Evolutionary conservation across 2,888 invertebrate genomes (phyloP).

Genomic region (Vannuccia rotundouncinata): DNA sequence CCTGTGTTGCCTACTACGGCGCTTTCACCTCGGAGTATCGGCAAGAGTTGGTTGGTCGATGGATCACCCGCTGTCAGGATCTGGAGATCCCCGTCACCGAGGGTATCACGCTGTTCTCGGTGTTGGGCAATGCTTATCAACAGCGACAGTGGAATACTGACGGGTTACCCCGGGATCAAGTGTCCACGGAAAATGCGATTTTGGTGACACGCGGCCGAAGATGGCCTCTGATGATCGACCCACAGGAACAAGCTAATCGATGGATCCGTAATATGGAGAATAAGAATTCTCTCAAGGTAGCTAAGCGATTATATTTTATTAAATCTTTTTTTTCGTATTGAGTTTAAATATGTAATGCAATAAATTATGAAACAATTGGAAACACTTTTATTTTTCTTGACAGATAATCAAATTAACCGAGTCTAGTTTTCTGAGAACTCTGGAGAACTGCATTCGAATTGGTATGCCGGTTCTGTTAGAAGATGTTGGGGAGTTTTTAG

Average conservation of each 20-base stretch:
- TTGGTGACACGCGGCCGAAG: conserved; percentile 55
- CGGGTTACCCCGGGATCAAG: conserved; percentile 40
- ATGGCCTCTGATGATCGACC: conserved; percentile 59
- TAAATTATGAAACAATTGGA: conserved; percentile 12
- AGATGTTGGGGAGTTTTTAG: conserved; percentile 54
- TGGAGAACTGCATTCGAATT: conserved; percentile 57
- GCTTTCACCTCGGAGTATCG: conserved; percentile 56
- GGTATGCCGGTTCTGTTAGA: conserved; percentile 56
- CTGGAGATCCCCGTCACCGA: conserved; percentile 68
- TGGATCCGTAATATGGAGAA: conserved; percentile 53
- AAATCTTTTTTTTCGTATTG: neutral
- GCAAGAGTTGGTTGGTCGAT: conserved; percentile 61
- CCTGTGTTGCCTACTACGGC: conserved; percentile 58
- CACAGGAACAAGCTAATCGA: conserved; percentile 57
- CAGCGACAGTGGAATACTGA: conserved; percentile 60
- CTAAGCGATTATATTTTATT: neutral
- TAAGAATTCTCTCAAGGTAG: conserved; percentile 34
- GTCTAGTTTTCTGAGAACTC: conserved; percentile 52
- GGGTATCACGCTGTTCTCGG: conserved; percentile 62
- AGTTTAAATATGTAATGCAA: neutral
- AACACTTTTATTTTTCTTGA: neutral
- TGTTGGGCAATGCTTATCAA: conserved; percentile 60
- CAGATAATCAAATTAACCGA: conserved; percentile 57
- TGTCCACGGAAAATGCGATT: conserved; percentile 58
- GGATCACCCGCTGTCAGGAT: conserved; percentile 66